A percentile compares a stretch with the other conserved stretches of the same genome.
Evolutionary conservation across 2,888 invertebrate species (phyloP).

Genomic region (Sicus ferrugineus): DNA sequence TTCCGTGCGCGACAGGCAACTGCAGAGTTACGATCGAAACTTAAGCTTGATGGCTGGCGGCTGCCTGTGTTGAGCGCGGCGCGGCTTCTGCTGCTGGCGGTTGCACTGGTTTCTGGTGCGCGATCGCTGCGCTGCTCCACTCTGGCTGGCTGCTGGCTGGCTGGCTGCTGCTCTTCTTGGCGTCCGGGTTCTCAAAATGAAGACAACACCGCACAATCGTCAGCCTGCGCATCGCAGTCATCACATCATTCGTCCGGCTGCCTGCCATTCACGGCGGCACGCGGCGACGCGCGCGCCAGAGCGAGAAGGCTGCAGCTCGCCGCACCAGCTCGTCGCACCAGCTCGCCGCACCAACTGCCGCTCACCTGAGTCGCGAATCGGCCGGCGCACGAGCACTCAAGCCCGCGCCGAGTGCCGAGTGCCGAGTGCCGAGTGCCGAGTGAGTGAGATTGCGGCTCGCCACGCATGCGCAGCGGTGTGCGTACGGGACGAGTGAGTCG

Average conservation of each 20-base stretch:
- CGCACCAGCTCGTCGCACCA: not conserved
- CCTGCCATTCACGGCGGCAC: slow-evolving; percentile 17
- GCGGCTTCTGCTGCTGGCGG: slow-evolving; percentile 53
- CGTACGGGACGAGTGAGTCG: not conserved
- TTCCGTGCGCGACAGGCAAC: slow-evolving; percentile 66
- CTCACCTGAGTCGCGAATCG: slow-evolving; percentile 15
- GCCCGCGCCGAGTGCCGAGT: too few relatives aligned
- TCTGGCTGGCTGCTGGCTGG: too few relatives aligned
- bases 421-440: too few relatives aligned
- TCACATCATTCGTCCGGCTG: slow-evolving; percentile 30
- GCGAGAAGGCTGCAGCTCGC: slow-evolving; percentile 27
- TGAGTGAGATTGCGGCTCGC: not conserved
- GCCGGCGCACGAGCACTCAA: slow-evolving; percentile 17
- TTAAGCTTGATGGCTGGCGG: slow-evolving; percentile 63
- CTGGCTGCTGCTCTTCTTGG: slow-evolving; percentile 38
- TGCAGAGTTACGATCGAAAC: slow-evolving; percentile 65
- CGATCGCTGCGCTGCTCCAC: slow-evolving; percentile 19
- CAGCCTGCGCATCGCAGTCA: slow-evolving; percentile 31
- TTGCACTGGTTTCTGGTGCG: slow-evolving; percentile 31
- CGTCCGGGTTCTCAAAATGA: slow-evolving; percentile 43
- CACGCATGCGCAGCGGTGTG: slow-evolving; percentile 32
- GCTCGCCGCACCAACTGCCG: not conserved
- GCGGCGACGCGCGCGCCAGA: slow-evolving; percentile 17
- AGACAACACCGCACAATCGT: slow-evolving; percentile 40
- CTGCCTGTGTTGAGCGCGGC: slow-evolving; percentile 61